Base-by-base conservation (phyloP, 2,888 invertebrate genomes). In the Eupsilia transversa region DNA sequence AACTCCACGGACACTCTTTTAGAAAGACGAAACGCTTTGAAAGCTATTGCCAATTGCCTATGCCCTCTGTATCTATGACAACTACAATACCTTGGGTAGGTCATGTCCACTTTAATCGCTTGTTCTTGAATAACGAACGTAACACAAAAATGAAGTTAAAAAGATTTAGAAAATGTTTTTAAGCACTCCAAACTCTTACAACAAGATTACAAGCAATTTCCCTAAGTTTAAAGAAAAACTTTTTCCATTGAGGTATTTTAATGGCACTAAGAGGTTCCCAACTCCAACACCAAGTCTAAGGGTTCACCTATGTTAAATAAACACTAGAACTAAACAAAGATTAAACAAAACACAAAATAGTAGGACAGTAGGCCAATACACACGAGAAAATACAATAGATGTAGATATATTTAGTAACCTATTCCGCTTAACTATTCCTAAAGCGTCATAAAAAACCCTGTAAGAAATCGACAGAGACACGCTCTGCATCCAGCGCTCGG, bases 271-370 rank as follows among this genome's bases (percentile, higher is more conserved):
- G 30, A 43, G 30, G 52, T 63, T 38, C 6, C 0, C 1, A 74
- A 43, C 33, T 49, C 35, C 4, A 27, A 59, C 23, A 59, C 38
- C 46, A 54, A 54, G 10, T n/a, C 27, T 57, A 20, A 46, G n/a
- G 17, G 49, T 30, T n/a, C 63, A 41, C 54, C 41, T 57, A 7
- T 66, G 23, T 49, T 64, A 46, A 38, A 43, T 49, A 80, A 63
- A 64, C n/a, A 59, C 52, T 66, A 57, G 17, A 67, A 12, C n/a
- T 66, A 57, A 52, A 56, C n/a, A 76, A 10, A 20, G 12, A 9
- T 14, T 12, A 33, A 56, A 33, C 27, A 33, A 33, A 56, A 33
- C 27, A 33, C 9, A 14, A 30, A 46, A 61, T 10, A 33, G 14
- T 3, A 30, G 2, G 10, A 6, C 52, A 66, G 66, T 75, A 75